These are phyloP conservation scores for Dasyprocta punctata DNA, from an alignment of 2,113 vertebrate species.

Conservation along the genomic window DNA sequence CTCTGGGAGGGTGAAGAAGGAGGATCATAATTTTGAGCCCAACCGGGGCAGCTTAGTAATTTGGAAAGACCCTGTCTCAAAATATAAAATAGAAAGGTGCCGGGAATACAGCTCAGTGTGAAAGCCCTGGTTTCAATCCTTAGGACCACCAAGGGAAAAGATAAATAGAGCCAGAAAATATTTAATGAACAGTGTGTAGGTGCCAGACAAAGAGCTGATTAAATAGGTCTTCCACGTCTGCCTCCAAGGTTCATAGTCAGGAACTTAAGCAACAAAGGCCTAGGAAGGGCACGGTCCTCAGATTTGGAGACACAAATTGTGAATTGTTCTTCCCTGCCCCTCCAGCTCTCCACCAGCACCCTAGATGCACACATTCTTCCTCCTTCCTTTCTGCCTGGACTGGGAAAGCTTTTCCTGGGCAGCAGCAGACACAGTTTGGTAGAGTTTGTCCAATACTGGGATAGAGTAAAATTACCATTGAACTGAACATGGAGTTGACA, in stretches of 20 bases:
- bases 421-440: neutral
- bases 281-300: neutral
- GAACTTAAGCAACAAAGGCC: neutral
- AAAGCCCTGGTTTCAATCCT: neutral
- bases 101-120: neutral
- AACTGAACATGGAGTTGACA: neutral
- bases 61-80: neutral
- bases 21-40: neutral
- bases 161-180: constrained; percentile 39
- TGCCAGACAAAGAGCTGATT: constrained; percentile 19
- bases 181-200: neutral
- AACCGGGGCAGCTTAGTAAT: neutral
- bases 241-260: constrained; percentile 4
- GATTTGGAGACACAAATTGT: neutral
- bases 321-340: neutral
- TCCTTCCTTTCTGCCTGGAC: neutral
- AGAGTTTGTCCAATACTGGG: neutral
- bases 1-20: neutral
- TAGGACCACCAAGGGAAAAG: neutral
- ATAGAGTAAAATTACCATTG: neutral
- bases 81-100: neutral
- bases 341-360: too few relatives aligned
- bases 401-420: neutral
- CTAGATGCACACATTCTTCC: neutral
- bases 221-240: neutral